Evolutionary conservation across 2,888 invertebrate species (phyloP).

Genomic region (Ariolimax columbianus): DNA sequence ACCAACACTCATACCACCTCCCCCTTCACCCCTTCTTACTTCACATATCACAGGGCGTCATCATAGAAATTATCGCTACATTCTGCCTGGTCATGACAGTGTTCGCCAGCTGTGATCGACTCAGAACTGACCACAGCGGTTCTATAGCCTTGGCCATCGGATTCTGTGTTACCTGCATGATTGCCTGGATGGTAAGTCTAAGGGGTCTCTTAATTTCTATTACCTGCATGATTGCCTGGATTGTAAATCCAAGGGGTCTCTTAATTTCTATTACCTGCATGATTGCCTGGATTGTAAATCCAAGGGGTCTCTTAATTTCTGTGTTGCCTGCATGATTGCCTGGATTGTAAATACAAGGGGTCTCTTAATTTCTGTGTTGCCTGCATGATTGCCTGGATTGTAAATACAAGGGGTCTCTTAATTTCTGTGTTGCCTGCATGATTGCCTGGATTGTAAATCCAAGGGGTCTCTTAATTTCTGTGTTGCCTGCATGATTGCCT

Average conservation of each 20-base stretch:
- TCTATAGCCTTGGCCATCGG: slow-evolving; percentile 91
- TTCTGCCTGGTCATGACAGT: slow-evolving; percentile 93
- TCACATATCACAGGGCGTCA: slow-evolving; percentile 85
- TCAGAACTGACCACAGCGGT: slow-evolving; percentile 88
- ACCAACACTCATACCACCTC: not conserved
- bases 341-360: slow-evolving; percentile 87
- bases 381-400: too few relatives aligned
- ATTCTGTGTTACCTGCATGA: slow-evolving; percentile 90
- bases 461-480: too few relatives aligned
- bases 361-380: too few relatives aligned
- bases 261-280: slow-evolving; percentile 91
- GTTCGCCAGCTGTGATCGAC: slow-evolving; percentile 88
- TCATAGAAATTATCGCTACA: slow-evolving; percentile 91
- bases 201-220: too few relatives aligned
- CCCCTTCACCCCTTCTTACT: slow-evolving; percentile 68
- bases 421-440: slow-evolving; percentile 90
- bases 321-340: slow-evolving; percentile 92
- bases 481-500: slow-evolving; percentile 91
- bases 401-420: too few relatives aligned
- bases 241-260: slow-evolving; percentile 86
- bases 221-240: slow-evolving; percentile 90
- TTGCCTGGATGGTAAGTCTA: slow-evolving; percentile 88
- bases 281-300: slow-evolving; percentile 91
- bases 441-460: slow-evolving; percentile 90
- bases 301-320: too few relatives aligned